A percentile compares a stretch with the other conserved stretches of the same genome.
These are phyloP conservation scores for Thunnus maccoyii DNA, from an alignment of 2,113 vertebrate species.

Conservation along the genomic window DNA sequence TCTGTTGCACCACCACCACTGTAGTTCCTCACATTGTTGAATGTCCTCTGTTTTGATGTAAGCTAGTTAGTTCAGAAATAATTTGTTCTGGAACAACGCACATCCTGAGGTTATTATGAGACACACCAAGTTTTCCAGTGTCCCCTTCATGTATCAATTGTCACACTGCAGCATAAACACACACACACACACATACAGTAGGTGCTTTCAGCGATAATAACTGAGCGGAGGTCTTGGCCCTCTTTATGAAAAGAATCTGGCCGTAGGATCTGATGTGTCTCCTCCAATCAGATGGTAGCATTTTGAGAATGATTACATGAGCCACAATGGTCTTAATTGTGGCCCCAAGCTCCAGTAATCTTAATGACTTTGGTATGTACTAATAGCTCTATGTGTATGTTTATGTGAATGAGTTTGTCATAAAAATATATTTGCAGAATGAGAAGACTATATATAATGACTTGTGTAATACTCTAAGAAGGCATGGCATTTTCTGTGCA, in stretches of 20 bases:
- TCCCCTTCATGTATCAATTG: constrained; percentile 36
- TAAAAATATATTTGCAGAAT: constrained; percentile 29
- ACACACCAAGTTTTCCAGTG: constrained; percentile 33
- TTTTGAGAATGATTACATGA: constrained; percentile 75
- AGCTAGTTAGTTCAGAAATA: constrained; percentile 60
- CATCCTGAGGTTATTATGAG: constrained; percentile 69
- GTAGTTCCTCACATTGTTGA: not conserved
- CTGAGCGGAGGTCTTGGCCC: constrained; percentile 72
- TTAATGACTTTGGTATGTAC: constrained; percentile 70
- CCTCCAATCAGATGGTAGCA: constrained; percentile 76
- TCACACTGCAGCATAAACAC: not conserved
- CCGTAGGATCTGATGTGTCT: constrained; percentile 74
- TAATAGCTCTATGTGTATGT: constrained; percentile 35
- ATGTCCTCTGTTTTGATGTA: constrained; percentile 66
- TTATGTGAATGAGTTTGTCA: constrained; percentile 37
- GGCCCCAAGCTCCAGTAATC: constrained; percentile 63
- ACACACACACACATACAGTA: constrained; percentile 30
- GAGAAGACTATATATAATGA: constrained; percentile 45
- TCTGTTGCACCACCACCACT: not conserved
- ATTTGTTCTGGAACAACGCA: constrained; percentile 64
- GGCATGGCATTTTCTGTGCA: not conserved
- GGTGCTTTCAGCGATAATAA: constrained; percentile 74
- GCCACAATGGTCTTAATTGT: constrained; percentile 81
- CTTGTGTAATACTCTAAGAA: constrained; percentile 25
- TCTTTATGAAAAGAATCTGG: constrained; percentile 79